Conservation (phyloP, 2,888 invertebrate genomes). For the Diloba caeruleocephala region DNA sequence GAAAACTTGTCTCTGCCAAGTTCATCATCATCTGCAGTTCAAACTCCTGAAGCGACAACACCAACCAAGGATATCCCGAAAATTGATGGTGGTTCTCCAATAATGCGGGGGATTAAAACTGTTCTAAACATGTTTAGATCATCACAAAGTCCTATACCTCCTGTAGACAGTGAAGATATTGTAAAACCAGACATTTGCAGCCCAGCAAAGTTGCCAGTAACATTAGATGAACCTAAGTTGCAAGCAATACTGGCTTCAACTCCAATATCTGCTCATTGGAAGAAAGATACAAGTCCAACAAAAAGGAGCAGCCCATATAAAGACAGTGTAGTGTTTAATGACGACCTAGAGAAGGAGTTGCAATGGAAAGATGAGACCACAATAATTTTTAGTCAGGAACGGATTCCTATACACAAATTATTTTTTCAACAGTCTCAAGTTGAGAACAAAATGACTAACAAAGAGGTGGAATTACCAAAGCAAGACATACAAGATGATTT, state of each 20-base stretch:
- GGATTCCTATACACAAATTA: slow-evolving; percentile 79
- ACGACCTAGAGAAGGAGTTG: slow-evolving; percentile 81
- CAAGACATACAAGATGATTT: slow-evolving; percentile 34
- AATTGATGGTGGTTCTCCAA: slow-evolving; percentile 77
- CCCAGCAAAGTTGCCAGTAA: slow-evolving; percentile 30
- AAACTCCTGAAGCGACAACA: slow-evolving; percentile 81
- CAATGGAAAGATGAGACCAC: slow-evolving; percentile 83
- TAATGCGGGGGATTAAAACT: slow-evolving; percentile 81
- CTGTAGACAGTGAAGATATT: slow-evolving; percentile 55
- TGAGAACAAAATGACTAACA: slow-evolving; percentile 35
- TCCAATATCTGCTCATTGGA: slow-evolving; percentile 67
- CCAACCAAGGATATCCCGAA: slow-evolving; percentile 78
- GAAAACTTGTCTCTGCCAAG: slow-evolving; percentile 76
- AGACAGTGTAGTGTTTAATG: slow-evolving; percentile 79
- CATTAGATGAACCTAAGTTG: slow-evolving; percentile 33
- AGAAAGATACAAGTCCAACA: slow-evolving; percentile 63
- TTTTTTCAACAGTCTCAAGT: slow-evolving; percentile 61
- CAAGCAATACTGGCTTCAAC: slow-evolving; percentile 69
- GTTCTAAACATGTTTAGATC: slow-evolving; percentile 83
- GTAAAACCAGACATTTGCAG: slow-evolving; percentile 40
- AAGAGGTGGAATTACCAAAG: slow-evolving; percentile 18
- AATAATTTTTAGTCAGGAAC: slow-evolving; percentile 78
- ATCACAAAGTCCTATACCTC: slow-evolving; percentile 80
- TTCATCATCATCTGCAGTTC: slow-evolving; percentile 72
- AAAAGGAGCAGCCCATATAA: slow-evolving; percentile 77